Conservation (phyloP, 1,140 invertebrate species). For the Trialeurodes vaporariorum region DNA sequence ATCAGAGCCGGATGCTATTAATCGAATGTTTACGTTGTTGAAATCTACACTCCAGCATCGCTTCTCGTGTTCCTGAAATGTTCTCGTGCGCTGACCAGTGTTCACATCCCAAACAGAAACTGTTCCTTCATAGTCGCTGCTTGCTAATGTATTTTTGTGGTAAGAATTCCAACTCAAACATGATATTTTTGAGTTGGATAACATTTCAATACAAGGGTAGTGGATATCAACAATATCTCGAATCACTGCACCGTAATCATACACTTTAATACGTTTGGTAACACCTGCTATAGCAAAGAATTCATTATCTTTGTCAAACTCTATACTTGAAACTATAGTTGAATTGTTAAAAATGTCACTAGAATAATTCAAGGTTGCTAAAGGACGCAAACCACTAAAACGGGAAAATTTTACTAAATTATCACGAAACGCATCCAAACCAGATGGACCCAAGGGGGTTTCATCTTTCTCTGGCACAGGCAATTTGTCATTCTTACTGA, state of each 20-base stretch:
- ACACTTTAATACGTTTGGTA: constrained; percentile 88
- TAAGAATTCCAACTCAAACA: constrained; percentile 92
- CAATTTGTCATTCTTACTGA: constrained; percentile 35
- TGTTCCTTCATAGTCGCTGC: constrained; percentile 91
- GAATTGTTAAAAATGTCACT: constrained; percentile 78
- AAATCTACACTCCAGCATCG: constrained; percentile 95
- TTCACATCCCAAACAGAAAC: constrained; percentile 89
- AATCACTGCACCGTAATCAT: constrained; percentile 79
- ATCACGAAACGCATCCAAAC: constrained; percentile 70
- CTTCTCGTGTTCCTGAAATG: constrained; percentile 87
- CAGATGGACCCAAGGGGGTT: constrained; percentile 26
- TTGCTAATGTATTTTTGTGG: constrained; percentile 78
- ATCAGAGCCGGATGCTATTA: constrained; percentile 89
- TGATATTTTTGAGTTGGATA: constrained; percentile 88
- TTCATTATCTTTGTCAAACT: constrained; percentile 95
- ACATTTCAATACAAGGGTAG: constrained; percentile 86
- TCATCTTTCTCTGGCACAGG: constrained; percentile 26
- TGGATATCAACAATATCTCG: constrained; percentile 75
- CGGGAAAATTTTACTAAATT: constrained; percentile 81
- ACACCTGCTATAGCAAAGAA: constrained; percentile 95
- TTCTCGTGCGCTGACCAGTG: constrained; percentile 57
- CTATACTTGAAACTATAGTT: constrained; percentile 91
- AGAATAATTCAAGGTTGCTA: constrained; percentile 84
- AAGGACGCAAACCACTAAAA: constrained; percentile 61
- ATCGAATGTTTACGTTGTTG: constrained; percentile 78